Base-by-base conservation (phyloP, 2,113 vertebrate species). In the Bolborhynchus lineola region DNA sequence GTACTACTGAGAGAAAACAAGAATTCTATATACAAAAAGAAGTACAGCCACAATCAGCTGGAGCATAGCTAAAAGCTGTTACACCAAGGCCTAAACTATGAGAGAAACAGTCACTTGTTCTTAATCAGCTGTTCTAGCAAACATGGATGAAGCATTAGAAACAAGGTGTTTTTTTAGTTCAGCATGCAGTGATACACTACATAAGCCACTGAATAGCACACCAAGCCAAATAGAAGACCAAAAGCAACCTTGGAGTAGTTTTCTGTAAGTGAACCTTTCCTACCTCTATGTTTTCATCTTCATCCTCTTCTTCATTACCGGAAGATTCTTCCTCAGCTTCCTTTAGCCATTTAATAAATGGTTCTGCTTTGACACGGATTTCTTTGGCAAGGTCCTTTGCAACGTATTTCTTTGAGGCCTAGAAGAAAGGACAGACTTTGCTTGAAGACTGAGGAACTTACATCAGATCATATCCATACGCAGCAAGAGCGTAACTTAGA, bases 351-450 rank as follows among this genome's bases (percentile, higher is more conserved):
- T 99, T 99, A 97, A 99, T 98, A 96, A 99, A 99, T 24, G 99
- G 99, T 94, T 99, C 99, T 8, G 99, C 99, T 98, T 99, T 99
- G 93, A 99, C 98, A 96, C 99, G 99, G 92, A 99, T 99, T 98
- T 99, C 99, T 98, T 99, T 99, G 98, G 99, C 99, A 95, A 99
- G 99, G 31, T 99, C 99, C 98, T 99, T 99, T 78, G 99, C 99
- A 95, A 99, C 99, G 0, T 99, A 99, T 95, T 99, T 99, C 98
- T 99, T 99, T 59, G 99, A 99, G 88, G 99, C 98, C 99, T 99
- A 95, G 15, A 96, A 78, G 39, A 55, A 0, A n/a, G 60, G 16
- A 35, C 1, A 52, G 14, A 50, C 8, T 31, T 11, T 0, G 0
- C 11, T 37, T 71, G 1, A 89, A 23, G 8, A 21, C 35, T 19